Evolutionary conservation across 2,113 vertebrate species (phyloP).

Genomic region (Bos javanicus): DNA sequence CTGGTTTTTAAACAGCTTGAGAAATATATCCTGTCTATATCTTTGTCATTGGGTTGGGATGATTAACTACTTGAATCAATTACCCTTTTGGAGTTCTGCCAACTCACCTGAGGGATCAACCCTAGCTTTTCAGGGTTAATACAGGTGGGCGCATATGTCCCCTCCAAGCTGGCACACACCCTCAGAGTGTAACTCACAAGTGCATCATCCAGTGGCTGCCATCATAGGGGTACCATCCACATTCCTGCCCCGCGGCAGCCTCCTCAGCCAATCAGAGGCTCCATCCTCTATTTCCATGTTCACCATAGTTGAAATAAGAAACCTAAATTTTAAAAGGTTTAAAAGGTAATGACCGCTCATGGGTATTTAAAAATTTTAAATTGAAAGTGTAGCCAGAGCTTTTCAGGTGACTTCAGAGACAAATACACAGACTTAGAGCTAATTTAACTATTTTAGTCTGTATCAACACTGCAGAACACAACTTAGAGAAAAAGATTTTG

Average conservation of each 20-base stretch:
- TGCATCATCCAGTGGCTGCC: neutral
- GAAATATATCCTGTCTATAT: neutral
- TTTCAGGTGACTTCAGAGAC: slow-evolving; percentile 1
- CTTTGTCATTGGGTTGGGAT: neutral
- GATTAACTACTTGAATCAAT: neutral
- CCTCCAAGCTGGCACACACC: neutral
- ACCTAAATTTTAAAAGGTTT: neutral
- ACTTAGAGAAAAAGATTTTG: neutral
- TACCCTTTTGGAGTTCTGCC: neutral
- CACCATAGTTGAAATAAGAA: neutral
- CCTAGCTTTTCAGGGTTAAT: neutral
- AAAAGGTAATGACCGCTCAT: neutral
- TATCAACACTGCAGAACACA: neutral
- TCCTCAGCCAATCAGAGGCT: neutral
- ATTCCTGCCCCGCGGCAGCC: neutral
- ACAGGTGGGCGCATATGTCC: neutral
- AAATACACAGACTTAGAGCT: neutral
- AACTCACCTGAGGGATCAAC: neutral
- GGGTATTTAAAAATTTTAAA: neutral
- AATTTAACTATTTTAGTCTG: neutral
- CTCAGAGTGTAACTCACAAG: neutral
- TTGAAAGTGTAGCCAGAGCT: neutral
- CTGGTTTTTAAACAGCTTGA: neutral
- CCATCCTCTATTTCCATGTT: neutral
- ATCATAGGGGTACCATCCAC: neutral